Base-by-base conservation (phyloP, 92 coral and sea anemone species). In the Epizoanthus scotinus region DNA sequence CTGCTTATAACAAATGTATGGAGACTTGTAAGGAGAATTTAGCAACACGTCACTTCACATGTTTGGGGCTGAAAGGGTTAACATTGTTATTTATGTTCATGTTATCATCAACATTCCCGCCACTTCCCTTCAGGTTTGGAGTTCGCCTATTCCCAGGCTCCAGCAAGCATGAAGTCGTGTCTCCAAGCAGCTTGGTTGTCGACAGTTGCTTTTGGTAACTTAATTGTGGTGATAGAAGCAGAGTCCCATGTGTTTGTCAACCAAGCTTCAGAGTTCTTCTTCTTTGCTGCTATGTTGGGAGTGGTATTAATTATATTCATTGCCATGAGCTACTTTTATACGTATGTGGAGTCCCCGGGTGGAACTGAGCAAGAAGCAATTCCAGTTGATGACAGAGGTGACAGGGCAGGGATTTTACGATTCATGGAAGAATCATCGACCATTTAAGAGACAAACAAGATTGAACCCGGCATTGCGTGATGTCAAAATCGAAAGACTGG, bases 161-260 rank as follows among this genome's bases (percentile, higher is more conserved):
- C 96, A 38, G 87, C 89, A 0, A 73, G 85, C 81, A 91, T 89
- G 93, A 91, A 91, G 90, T 91, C 96, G 14, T 91, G 96, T 31
- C 91, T 91, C 12, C 96, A 91, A 78, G 96, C 93, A 2, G 96
- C 96, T 49, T 91, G 96, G 96, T 77, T 91, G 8, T 65, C 89
- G 62, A 91, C 96, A 0, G 96, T 91, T 8, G 96, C 96, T 14
- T 47, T 91, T 70, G 96, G 96, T 21, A 91, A 91, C 84, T 85
- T 91, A 50, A 89, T 91, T 54, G 96, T 91, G 15, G 96, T 91
- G 87, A 91, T 91, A 27, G 96, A 86, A 70, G 93, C 96, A 12
- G 93, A 91, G 75, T 81, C 96, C 28, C 90, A 72, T 9, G 8
- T 86, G 40, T 83, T 91, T 60, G 60, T 71, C 20, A 86, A 82